Conservation (phyloP, 2,113 vertebrate genomes). For the Oxygymnocypris stewartii region DNA sequence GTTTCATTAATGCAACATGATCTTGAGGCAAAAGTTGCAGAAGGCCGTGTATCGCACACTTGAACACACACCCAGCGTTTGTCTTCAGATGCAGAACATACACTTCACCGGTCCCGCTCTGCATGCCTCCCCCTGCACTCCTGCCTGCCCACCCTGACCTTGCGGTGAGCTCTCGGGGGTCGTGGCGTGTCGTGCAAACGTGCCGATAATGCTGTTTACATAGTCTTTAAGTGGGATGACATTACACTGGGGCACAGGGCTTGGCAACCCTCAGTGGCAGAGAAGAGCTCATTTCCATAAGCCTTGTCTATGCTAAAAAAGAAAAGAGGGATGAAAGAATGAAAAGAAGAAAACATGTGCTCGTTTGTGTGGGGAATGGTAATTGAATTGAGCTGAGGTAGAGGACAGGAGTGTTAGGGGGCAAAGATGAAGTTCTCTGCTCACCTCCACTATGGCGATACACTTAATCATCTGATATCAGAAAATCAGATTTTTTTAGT, state of each 20-base stretch:
- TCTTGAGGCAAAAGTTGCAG: background rate
- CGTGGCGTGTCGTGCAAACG: constrained; percentile 75
- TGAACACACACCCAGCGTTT: constrained; percentile 25
- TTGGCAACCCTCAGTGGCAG: constrained; percentile 61
- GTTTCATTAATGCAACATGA: background rate
- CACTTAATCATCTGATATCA: background rate
- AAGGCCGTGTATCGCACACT: background rate
- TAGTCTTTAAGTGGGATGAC: constrained; percentile 86
- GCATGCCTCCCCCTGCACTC: background rate
- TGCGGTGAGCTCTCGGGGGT: constrained; percentile 81
- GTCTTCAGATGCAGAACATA: constrained; percentile 38
- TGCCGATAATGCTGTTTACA: constrained; percentile 87
- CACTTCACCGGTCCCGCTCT: constrained; percentile 11
- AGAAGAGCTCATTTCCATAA: constrained; percentile 82
- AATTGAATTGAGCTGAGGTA: constrained; percentile 66
- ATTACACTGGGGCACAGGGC: constrained; percentile 83
- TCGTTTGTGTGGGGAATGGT: constrained; percentile 81
- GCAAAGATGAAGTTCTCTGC: constrained; percentile 11
- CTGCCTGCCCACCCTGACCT: constrained; percentile 78
- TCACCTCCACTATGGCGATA: background rate
- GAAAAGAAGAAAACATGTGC: constrained; percentile 67
- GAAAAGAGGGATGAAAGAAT: constrained; percentile 58
- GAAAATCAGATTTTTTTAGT: background rate
- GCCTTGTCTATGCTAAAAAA: constrained; percentile 80
- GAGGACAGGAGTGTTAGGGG: constrained; percentile 13